Evolutionary conservation across 1,140 invertebrate species (phyloP).

Genomic region (Caenorhabditis brenneri): DNA sequence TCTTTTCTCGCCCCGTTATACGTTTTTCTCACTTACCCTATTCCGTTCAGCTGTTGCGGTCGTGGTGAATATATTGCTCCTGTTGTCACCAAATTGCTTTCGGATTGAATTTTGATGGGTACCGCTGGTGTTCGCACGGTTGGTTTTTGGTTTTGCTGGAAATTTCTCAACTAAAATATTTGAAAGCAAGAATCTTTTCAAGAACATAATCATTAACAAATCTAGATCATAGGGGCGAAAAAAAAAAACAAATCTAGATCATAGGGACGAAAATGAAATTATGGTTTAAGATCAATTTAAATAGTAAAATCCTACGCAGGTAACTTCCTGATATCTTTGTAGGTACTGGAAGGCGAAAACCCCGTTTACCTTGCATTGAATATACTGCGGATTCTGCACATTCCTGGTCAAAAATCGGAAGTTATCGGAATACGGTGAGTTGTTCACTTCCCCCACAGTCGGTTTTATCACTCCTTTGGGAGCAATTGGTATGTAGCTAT

Average conservation of each 20-base stretch:
- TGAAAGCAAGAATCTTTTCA: too few relatives aligned
- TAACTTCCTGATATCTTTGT: too few relatives aligned
- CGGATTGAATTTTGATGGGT: slow-evolving; percentile 26
- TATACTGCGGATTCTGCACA: slow-evolving; percentile 30
- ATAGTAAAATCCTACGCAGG: too few relatives aligned
- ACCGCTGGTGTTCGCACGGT: neutral
- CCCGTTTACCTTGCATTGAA: neutral
- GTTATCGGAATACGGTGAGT: neutral
- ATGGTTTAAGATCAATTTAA: too few relatives aligned
- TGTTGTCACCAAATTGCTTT: neutral
- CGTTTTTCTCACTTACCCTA: neutral
- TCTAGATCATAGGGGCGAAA: too few relatives aligned
- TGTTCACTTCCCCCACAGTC: neutral
- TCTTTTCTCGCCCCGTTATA: neutral
- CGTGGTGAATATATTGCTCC: neutral
- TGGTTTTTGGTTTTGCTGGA: neutral
- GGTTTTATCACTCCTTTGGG: neutral
- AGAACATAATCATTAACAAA: too few relatives aligned
- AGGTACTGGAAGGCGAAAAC: too few relatives aligned
- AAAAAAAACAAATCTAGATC: too few relatives aligned
- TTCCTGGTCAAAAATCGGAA: neutral
- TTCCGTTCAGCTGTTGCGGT: slow-evolving; percentile 1
- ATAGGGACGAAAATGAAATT: too few relatives aligned
- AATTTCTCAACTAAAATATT: too few relatives aligned
- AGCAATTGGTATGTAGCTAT: neutral